Conservation (phyloP, 2,888 invertebrate genomes). For the Adela reaumurella region DNA sequence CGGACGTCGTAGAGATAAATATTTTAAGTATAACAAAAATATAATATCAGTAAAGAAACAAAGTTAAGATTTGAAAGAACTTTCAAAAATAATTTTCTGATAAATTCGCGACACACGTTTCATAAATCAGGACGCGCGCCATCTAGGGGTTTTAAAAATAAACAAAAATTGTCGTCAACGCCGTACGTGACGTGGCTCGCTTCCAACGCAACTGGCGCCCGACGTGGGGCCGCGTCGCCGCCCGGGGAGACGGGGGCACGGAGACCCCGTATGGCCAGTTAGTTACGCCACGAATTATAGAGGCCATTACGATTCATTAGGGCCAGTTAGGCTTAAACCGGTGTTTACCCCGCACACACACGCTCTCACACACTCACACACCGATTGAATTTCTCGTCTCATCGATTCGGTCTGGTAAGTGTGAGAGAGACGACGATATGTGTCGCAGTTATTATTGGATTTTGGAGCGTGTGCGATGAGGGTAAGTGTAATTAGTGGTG, state of each 20-base stretch:
- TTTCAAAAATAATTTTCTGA: no score
- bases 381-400: background rate
- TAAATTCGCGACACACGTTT: no score
- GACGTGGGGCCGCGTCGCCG: constrained; percentile 16
- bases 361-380: constrained; percentile 18
- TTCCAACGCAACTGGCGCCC: constrained; percentile 22
- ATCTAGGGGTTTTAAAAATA: background rate
- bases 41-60: no score
- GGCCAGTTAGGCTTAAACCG: constrained; percentile 59
- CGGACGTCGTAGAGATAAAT: no score
- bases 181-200: constrained; percentile 37
- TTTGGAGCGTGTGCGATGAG: background rate
- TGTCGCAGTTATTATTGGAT: background rate
- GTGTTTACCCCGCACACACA: constrained; percentile 54
- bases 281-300: constrained; percentile 60
- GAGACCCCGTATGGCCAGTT: constrained; percentile 52
- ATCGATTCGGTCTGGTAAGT: background rate
- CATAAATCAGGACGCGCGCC: no score
- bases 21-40: no score
- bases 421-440: background rate
- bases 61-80: no score
- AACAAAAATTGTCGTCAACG: background rate
- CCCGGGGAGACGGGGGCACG: constrained; percentile 16
- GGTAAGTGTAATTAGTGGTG: background rate
- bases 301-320: constrained; percentile 61